A percentile compares a stretch with the other conserved stretches of the same genome.
phyloP scores from a whole-genome alignment of 30 jellyfish, hydroid and myxozoan genomes.

The Catostylus mosaicus region DNA sequence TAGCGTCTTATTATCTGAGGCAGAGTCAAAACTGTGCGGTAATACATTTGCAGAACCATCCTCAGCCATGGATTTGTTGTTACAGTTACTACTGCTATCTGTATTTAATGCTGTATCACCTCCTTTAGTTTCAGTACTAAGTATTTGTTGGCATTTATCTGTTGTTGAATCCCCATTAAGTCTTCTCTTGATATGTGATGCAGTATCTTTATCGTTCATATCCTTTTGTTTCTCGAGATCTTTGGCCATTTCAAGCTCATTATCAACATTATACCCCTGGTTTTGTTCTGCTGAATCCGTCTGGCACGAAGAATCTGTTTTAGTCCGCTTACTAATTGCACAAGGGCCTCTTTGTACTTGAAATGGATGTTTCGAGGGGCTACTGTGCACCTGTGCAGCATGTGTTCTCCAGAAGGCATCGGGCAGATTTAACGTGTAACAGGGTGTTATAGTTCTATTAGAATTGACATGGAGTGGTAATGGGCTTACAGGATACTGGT shows the following conservation, averaged over 20 bases:
- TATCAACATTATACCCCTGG: not conserved
- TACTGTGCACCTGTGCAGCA: conserved; percentile 22
- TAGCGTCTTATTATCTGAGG: not conserved
- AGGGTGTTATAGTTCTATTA: conserved; percentile 10
- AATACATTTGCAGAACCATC: not conserved
- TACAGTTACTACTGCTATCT: not conserved
- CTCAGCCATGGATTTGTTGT: not conserved
- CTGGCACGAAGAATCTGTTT: conserved; percentile 27
- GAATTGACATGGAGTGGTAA: not conserved
- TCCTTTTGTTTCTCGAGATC: not conserved
- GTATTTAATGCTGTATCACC: not conserved
- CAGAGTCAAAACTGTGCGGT: not conserved
- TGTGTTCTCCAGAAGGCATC: conserved; percentile 45
- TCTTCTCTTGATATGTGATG: not conserved
- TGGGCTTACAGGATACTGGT: conserved; percentile 23
- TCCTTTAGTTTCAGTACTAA: not conserved
- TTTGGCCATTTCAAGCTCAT: not conserved
- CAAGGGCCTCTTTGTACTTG: conserved; percentile 33
- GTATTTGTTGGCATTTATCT: not conserved
- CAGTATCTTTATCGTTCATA: not conserved
- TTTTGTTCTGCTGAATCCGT: not conserved
- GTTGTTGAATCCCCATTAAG: not conserved
- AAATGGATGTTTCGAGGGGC: conserved; percentile 19
- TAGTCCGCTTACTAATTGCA: conserved; percentile 16
- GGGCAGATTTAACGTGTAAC: conserved; percentile 57